Percentiles rank a stretch among this genome's conserved stretches.
Evolutionary conservation across 2,797 vertebrate species (phyloP).

Genomic region (Tragelaphus oryx): DNA sequence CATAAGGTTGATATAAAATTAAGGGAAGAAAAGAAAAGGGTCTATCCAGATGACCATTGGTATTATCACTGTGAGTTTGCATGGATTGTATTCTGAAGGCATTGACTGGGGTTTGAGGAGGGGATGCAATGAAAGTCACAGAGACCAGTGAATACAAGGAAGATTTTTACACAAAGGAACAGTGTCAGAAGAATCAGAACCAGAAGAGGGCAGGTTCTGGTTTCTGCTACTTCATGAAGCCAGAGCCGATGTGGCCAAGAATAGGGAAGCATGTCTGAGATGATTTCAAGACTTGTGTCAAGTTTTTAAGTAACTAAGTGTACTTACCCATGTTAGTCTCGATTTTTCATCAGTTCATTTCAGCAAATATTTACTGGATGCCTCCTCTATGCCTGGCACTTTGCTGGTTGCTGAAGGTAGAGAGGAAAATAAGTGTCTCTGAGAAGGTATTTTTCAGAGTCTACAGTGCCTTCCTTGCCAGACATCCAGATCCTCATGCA

Average conservation of each 20-base stretch:
- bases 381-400: neutral
- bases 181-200: neutral
- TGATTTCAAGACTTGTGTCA: neutral
- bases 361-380: neutral
- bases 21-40: neutral
- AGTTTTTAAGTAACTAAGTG: neutral
- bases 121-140: neutral
- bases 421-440: neutral
- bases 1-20: neutral
- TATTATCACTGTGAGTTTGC: neutral
- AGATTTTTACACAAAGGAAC: neutral
- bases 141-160: neutral
- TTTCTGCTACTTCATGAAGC: neutral
- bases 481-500: neutral
- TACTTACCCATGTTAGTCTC: too few species aligned
- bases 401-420: neutral
- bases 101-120: neutral
- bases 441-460: neutral
- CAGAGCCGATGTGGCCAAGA: neutral
- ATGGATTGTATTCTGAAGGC: neutral
- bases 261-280: rapidly evolving
- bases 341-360: neutral
- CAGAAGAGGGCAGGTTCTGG: neutral
- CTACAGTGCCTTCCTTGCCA: neutral
- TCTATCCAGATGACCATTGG: neutral